Evolutionary conservation across 2,113 vertebrate species (phyloP).

Genomic region (cat (Felis catus)): DNA sequence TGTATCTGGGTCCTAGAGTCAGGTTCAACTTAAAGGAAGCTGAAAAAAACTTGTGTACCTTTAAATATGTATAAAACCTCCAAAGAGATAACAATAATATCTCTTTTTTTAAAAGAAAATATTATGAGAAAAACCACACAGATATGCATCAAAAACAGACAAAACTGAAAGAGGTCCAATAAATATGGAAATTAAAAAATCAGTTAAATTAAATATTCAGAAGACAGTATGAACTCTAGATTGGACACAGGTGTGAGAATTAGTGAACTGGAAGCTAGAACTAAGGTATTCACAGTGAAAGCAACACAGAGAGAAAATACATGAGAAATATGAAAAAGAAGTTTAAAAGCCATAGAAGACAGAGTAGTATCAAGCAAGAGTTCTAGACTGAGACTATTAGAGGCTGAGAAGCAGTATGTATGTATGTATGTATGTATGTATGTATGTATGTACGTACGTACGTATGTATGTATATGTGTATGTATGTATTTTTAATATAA

Average conservation of each 20-base stretch:
- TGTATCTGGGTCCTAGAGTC: background rate
- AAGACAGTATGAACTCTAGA: background rate
- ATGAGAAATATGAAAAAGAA: background rate
- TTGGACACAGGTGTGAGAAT: background rate
- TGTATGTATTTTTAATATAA: no score
- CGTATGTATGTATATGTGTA: no score
- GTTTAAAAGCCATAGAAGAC: background rate
- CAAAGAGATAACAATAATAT: background rate
- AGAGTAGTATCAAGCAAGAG: background rate
- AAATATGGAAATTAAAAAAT: background rate
- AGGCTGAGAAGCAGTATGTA: background rate
- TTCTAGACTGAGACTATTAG: background rate
- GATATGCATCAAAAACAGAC: background rate
- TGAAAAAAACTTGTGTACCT: background rate
- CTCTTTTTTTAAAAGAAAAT: background rate
- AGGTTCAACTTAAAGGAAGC: background rate
- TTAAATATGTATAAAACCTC: constrained; percentile 1
- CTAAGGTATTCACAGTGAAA: constrained; percentile 19
- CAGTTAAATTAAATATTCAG: background rate
- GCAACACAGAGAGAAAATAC: background rate
- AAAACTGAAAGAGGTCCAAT: background rate
- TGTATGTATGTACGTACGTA: no score
- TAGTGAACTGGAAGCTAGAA: background rate
- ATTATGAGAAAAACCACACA: background rate
- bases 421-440: background rate